These are phyloP conservation scores for Poliocrania exsul DNA, from an alignment of 2,797 vertebrate genomes.

Conservation along the genomic window DNA sequence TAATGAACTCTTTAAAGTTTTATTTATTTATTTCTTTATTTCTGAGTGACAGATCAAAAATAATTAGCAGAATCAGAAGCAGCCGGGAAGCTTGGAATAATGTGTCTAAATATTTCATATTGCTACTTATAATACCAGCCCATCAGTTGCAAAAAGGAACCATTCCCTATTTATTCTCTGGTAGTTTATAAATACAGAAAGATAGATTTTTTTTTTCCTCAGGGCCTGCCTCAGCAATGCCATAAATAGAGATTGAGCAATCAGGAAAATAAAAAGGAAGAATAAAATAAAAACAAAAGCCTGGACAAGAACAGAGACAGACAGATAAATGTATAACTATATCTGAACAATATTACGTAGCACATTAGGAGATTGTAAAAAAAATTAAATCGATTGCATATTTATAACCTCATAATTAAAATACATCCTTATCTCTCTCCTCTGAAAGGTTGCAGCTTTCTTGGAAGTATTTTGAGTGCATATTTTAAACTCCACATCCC, in stretches of 20 bases:
- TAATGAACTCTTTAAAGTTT: constrained; percentile 59
- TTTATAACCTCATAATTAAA: constrained; percentile 56
- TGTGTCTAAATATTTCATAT: constrained; percentile 50
- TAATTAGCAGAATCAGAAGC: constrained; percentile 62
- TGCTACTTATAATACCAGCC: constrained; percentile 28
- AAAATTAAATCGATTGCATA: not conserved
- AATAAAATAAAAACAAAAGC: not conserved
- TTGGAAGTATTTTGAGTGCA: constrained; percentile 43
- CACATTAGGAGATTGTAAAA: not conserved
- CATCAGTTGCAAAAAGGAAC: constrained; percentile 18
- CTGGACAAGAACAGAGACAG: not conserved
- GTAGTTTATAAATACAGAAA: constrained; percentile 41
- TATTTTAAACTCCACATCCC: constrained; percentile 21
- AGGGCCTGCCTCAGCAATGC: constrained; percentile 13
- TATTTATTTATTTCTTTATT: constrained; percentile 35
- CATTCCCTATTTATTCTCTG: constrained; percentile 29
- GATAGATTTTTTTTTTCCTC: not conserved
- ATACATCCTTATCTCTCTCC: constrained; percentile 34
- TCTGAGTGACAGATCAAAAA: constrained; percentile 54
- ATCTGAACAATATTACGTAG: not conserved
- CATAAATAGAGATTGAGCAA: constrained; percentile 18
- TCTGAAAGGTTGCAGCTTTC: constrained; percentile 45
- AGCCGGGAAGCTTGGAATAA: constrained; percentile 42
- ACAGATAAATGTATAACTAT: not conserved
- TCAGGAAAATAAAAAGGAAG: not conserved